A percentile compares a stretch with the other conserved stretches of the same genome.
These are phyloP conservation scores for Bellardia pandia DNA, from an alignment of 2,888 invertebrate genomes.

Conservation along the genomic window DNA sequence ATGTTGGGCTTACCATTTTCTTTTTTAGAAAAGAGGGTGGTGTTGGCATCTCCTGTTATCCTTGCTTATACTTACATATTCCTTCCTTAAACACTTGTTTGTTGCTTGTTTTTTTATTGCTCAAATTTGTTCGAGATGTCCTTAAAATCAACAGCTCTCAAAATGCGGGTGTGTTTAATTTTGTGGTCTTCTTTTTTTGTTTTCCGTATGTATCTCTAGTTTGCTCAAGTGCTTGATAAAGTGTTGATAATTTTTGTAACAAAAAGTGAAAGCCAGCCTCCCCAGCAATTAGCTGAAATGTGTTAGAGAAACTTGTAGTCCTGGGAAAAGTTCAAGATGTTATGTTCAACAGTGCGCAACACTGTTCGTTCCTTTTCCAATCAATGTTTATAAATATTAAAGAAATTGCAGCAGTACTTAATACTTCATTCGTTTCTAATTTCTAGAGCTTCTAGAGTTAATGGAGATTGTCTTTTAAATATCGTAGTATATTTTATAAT, in stretches of 20 bases:
- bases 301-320: constrained; percentile 17
- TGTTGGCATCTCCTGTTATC: constrained; percentile 6
- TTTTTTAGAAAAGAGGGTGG: constrained; percentile 22
- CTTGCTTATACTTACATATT: background rate
- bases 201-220: background rate
- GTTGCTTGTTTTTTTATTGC: constrained; percentile 47
- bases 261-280: constrained; percentile 4
- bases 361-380: too few relatives aligned
- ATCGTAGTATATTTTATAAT: too few relatives aligned
- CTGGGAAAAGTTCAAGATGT: constrained; percentile 61
- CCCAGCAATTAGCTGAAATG: constrained; percentile 46
- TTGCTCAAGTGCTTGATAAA: constrained; percentile 62
- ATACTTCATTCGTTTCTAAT: too few relatives aligned
- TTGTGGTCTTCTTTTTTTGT: constrained; percentile 38
- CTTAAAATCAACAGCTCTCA: constrained; percentile 48
- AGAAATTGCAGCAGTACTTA: too few relatives aligned
- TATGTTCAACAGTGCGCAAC: constrained; percentile 56
- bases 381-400: too few relatives aligned
- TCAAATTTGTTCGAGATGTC: constrained; percentile 75
- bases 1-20: constrained; percentile 18
- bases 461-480: too few relatives aligned
- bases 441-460: too few relatives aligned
- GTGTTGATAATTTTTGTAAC: constrained; percentile 64
- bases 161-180: constrained; percentile 74
- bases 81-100: constrained; percentile 60